Evolutionary conservation across 2,888 invertebrate species (phyloP).

Genomic region (Sphinx pinastri): DNA sequence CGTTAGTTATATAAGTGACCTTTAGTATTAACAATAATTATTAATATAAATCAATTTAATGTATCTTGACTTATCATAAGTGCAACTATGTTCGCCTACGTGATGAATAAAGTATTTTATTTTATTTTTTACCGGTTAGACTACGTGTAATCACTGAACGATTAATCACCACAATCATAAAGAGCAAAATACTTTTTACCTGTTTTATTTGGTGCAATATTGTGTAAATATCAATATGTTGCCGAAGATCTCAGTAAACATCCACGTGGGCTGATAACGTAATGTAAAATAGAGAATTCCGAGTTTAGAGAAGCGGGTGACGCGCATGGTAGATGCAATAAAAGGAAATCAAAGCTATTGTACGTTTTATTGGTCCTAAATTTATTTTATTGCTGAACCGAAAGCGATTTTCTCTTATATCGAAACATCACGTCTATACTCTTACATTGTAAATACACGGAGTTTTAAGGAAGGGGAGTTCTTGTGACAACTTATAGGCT

Average conservation of each 20-base stretch:
- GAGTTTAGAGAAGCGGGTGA: slow-evolving; percentile 43
- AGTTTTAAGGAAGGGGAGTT: not conserved
- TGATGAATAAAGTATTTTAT: too few relatives aligned
- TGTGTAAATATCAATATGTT: not conserved
- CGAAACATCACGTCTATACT: slow-evolving; percentile 33
- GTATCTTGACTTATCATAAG: too few relatives aligned
- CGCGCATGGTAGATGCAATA: slow-evolving; percentile 62
- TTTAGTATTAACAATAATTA: too few relatives aligned
- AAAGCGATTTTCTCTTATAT: slow-evolving; percentile 39
- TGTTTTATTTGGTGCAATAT: too few relatives aligned
- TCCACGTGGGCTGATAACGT: slow-evolving; percentile 7
- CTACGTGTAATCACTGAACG: too few relatives aligned
- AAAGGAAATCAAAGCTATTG: slow-evolving; percentile 69
- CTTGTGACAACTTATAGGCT: not conserved
- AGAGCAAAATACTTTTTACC: too few relatives aligned
- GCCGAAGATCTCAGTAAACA: not conserved
- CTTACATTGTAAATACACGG: not conserved
- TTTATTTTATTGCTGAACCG: slow-evolving; percentile 59
- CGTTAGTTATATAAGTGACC: too few relatives aligned
- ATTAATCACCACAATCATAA: too few relatives aligned
- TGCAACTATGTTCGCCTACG: too few relatives aligned
- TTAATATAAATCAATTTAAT: too few relatives aligned
- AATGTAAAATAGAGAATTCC: slow-evolving; percentile 28
- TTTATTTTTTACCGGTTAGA: too few relatives aligned
- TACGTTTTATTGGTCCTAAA: slow-evolving; percentile 66